phyloP scores from a whole-genome alignment of 2,113 vertebrate genomes.

The Lampris megalopsis region DNA sequence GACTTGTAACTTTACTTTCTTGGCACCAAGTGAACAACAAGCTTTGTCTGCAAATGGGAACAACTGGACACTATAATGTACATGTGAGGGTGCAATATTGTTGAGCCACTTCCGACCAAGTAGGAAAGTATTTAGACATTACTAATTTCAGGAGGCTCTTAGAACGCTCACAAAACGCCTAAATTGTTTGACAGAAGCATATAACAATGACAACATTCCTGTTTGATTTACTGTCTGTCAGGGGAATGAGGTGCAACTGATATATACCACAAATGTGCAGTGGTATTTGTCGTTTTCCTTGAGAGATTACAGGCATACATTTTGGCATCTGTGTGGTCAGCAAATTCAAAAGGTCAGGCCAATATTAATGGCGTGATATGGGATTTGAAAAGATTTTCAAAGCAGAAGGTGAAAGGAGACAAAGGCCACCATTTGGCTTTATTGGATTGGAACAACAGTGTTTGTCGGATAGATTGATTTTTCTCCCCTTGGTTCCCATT shows the following conservation, averaged over 20 bases:
- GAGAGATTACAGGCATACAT: conserved; percentile 45
- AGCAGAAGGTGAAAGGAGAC: conserved; percentile 39
- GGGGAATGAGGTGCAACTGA: neutral
- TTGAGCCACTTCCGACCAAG: no score
- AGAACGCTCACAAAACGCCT: no score
- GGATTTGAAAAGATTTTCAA: conserved; percentile 66
- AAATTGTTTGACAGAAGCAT: neutral
- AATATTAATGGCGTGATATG: conserved; percentile 46
- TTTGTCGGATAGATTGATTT: conserved; percentile 79
- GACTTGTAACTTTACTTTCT: conserved; percentile 62
- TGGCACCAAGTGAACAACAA: conserved; percentile 52
- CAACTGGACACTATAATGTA: neutral
- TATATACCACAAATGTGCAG: neutral
- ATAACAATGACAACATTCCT: neutral
- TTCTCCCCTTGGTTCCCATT: conserved; percentile 46
- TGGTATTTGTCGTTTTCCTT: conserved; percentile 38
- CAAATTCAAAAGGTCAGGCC: conserved; percentile 70
- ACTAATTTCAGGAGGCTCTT: no score
- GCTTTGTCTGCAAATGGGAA: neutral
- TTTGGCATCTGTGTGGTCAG: conserved; percentile 45
- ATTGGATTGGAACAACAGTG: conserved; percentile 63
- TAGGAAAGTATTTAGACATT: no score
- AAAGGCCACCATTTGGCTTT: conserved; percentile 65
- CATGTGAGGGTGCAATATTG: neutral
- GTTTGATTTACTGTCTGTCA: neutral